Evolutionary conservation across 2,113 vertebrate species (phyloP), one percentile per base, ranked within the genome.

Genomic region (Amazona vittata): DNA sequence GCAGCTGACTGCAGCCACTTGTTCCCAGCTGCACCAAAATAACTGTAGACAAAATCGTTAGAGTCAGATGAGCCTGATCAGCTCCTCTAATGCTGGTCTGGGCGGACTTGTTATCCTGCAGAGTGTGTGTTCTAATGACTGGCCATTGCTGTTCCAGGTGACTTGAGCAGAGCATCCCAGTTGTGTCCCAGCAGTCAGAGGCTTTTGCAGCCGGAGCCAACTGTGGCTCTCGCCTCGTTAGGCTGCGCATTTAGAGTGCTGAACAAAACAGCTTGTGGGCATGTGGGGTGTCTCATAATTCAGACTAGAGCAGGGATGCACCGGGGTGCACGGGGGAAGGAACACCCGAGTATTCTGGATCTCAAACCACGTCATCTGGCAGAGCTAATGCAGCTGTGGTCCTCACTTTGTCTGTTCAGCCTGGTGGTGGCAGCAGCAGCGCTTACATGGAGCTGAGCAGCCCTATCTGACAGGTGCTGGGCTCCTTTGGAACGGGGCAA

Each of bases 371-470:
- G 50, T 33, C 53, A 90, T 46, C 88, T 57, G 70, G 77, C 71
- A 31, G 90, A 65, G 67, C 6, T 29, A 5, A 17, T 0, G 74
- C 77, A 11, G 68, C 33, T 71, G 67, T 9, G 1, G 0, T 0
- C 37, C 90, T 97, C 50, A 3, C 28, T 97, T 94, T n/a, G 68
- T 3, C 5, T 5, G 20, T 60, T 94, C 71, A 41, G 97, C 97
- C 98, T 98, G 97, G 96, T 69, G 98, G 98, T 98, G 98, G 98
- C 98, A 98, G 98, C 97, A 98, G 97, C 96, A 96, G 95, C 97
- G 93, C 98, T 98, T 82, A 83, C 97, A 98, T 87, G 69, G 94
- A 92, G 52, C 39, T 1, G 4, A 39, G 44, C 16, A 1, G 24
- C 10, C 10, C 1, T 53, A 79, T 59, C 57, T 2, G 7, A 52